Evolutionary conservation across 2,888 invertebrate genomes (phyloP).

Genomic region (Andrena minutula): DNA sequence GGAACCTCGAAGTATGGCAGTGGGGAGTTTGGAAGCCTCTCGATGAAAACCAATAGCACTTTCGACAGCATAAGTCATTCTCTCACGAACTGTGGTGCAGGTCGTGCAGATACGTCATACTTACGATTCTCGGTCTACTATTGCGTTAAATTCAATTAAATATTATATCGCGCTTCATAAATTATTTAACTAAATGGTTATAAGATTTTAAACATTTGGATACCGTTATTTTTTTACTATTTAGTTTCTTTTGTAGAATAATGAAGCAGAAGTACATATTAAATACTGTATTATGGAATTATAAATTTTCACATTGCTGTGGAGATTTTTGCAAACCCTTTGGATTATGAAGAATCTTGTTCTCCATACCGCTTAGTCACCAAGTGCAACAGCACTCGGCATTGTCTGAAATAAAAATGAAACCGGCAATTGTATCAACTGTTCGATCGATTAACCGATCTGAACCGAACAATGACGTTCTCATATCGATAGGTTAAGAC

Average conservation of each 20-base stretch:
- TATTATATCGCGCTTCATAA: no score
- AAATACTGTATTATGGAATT: not conserved
- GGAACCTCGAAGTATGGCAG: not conserved
- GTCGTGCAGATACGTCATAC: not conserved
- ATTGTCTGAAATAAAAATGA: not conserved
- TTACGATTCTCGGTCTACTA: not conserved
- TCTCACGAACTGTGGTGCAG: not conserved
- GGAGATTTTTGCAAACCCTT: not conserved
- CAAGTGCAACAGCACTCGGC: not conserved
- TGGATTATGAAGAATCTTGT: not conserved
- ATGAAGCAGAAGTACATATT: not conserved
- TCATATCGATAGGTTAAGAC: conserved; percentile 12
- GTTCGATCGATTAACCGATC: not conserved
- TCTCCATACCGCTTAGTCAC: conserved; percentile 2
- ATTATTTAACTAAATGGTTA: no score
- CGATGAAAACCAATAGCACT: not conserved
- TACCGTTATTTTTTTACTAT: no score
- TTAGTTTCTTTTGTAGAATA: no score
- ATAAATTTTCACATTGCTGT: not conserved
- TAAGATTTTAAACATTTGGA: no score
- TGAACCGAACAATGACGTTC: not conserved
- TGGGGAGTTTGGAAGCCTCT: not conserved
- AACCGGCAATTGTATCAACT: not conserved
- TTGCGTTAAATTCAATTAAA: not conserved
- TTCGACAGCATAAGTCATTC: not conserved